Conservation (phyloP, 2,888 invertebrate species). For the Rhingia campestris region DNA sequence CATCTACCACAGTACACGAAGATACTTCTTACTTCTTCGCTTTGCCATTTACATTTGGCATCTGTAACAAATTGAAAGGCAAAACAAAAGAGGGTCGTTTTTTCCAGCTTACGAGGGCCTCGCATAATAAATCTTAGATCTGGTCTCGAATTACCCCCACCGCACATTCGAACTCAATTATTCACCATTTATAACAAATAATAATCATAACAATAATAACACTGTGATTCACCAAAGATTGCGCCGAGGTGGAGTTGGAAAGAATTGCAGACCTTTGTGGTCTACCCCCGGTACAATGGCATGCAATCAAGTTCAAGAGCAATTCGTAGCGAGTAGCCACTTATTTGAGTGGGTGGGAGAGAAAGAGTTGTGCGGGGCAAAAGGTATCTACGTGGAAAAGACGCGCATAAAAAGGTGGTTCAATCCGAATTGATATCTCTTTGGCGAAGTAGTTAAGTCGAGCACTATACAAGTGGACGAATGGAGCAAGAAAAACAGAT, state of each 20-base stretch:
- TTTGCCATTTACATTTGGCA: constrained; percentile 64
- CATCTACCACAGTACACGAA: constrained; percentile 9
- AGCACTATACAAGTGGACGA: constrained; percentile 12
- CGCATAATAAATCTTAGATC: constrained; percentile 62
- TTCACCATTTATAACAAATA: constrained; percentile 70
- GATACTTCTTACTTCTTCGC: constrained; percentile 1
- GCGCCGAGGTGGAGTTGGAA: background rate
- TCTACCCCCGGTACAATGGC: constrained; percentile 41
- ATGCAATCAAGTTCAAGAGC: constrained; percentile 70
- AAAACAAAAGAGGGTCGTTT: constrained; percentile 38
- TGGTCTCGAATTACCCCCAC: constrained; percentile 21
- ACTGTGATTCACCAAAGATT: constrained; percentile 33
- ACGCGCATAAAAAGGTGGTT: constrained; percentile 41
- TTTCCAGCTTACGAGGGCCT: constrained; percentile 2
- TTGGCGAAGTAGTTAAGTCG: constrained; percentile 38
- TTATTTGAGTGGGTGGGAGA: constrained; percentile 24
- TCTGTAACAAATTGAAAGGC: constrained; percentile 71
- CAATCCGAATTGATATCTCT: constrained; percentile 65
- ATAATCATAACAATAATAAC: constrained; percentile 68
- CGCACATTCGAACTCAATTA: constrained; percentile 60
- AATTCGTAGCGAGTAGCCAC: constrained; percentile 64
- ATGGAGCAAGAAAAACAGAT: constrained; percentile 54
- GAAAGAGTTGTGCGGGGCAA: background rate
- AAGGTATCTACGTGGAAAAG: constrained; percentile 11
- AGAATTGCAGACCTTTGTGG: background rate